Evolutionary conservation across 2,888 invertebrate genomes (phyloP).

Genomic region (Drosophila antonietae): DNA sequence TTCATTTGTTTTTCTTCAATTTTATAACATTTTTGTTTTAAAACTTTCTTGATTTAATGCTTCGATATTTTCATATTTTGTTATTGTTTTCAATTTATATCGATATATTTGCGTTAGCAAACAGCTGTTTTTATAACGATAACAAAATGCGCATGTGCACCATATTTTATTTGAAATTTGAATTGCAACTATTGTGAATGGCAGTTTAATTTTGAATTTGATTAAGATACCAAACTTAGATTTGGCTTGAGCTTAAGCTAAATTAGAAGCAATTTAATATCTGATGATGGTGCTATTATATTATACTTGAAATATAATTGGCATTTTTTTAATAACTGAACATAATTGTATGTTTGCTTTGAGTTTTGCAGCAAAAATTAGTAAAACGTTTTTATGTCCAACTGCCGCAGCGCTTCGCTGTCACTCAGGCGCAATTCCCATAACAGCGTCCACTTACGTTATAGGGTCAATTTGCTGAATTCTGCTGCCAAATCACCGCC

Average conservation of each 20-base stretch:
- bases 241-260: not conserved
- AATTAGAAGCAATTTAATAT: not conserved
- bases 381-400: not conserved
- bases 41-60: not conserved
- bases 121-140: slow-evolving; percentile 31
- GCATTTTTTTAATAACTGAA: not conserved
- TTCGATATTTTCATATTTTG: not conserved
- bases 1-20: not conserved
- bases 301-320: not conserved
- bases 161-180: slow-evolving; percentile 20
- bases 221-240: slow-evolving; percentile 2
- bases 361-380: not conserved
- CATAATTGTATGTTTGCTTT: not conserved
- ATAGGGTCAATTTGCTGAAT: slow-evolving; percentile 56
- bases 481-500: slow-evolving; percentile 37
- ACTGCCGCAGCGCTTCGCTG: not conserved
- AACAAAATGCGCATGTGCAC: slow-evolving; percentile 21
- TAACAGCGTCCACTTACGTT: slow-evolving; percentile 10
- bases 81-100: slow-evolving; percentile 25
- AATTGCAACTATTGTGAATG: slow-evolving; percentile 24
- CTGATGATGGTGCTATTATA: too few relatives aligned
- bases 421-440: slow-evolving; percentile 40
- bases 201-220: slow-evolving; percentile 15
- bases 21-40: not conserved
- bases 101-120: slow-evolving; percentile 25